phyloP scores from a whole-genome alignment of 2,113 vertebrate genomes.

The Rhipidura dahli region DNA sequence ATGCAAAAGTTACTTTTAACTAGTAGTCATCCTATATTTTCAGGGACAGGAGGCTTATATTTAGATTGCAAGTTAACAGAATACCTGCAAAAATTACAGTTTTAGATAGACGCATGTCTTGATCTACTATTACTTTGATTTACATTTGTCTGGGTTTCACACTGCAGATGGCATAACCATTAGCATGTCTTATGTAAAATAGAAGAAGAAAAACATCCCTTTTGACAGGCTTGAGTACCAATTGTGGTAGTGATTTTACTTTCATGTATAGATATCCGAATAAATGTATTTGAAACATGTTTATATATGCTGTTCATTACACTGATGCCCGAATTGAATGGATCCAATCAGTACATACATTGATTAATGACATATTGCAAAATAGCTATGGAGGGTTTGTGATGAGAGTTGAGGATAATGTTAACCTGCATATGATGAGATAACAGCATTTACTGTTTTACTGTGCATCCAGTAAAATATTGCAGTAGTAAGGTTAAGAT shows the following conservation, averaged over 20 bases:
- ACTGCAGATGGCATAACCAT: constrained; percentile 49
- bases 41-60: neutral
- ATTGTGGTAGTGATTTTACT: constrained; percentile 58
- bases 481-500: neutral
- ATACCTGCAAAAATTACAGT: constrained; percentile 18
- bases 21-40: neutral
- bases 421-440: constrained; percentile 7
- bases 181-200: constrained; percentile 61
- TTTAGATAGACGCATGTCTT: neutral
- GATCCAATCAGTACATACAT: constrained; percentile 5
- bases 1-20: neutral
- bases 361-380: constrained; percentile 45
- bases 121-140: constrained; percentile 30
- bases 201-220: constrained; percentile 29
- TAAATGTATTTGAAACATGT: constrained; percentile 57
- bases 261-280: constrained; percentile 50
- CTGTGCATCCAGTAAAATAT: neutral
- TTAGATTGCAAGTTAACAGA: neutral
- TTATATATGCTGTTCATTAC: constrained; percentile 50
- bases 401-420: neutral
- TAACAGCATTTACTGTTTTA: neutral
- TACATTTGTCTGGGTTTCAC: constrained; percentile 52
- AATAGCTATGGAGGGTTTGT: constrained; percentile 15
- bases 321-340: constrained; percentile 21
- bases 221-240: constrained; percentile 50